Percentiles rank a stretch among this genome's conserved stretches.
phyloP scores from a whole-genome alignment of 2,888 invertebrate species.

The Toxonevra muliebris region DNA sequence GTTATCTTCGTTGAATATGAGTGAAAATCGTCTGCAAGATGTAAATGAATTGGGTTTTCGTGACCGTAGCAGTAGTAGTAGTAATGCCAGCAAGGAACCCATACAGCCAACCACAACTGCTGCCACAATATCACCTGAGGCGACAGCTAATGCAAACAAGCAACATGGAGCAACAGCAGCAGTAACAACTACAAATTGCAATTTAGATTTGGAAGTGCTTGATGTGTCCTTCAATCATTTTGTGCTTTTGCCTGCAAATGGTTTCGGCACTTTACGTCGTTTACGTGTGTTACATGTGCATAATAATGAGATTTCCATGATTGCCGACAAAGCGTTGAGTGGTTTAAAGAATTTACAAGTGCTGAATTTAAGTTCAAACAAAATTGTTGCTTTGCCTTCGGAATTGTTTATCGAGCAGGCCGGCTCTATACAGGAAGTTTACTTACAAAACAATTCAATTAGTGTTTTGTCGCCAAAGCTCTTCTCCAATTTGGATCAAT shows the following conservation, averaged over 20 bases:
- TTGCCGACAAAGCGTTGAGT: slow-evolving; percentile 83
- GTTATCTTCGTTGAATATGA: slow-evolving; percentile 83
- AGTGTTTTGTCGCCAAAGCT: slow-evolving; percentile 85
- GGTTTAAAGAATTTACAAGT: slow-evolving; percentile 84
- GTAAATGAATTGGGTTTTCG: slow-evolving; percentile 86
- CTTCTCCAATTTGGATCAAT: slow-evolving; percentile 84
- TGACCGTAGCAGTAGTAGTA: slow-evolving; percentile 67
- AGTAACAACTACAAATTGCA: slow-evolving; percentile 66
- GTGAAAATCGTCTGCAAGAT: slow-evolving; percentile 87
- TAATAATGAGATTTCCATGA: slow-evolving; percentile 89
- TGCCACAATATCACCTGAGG: slow-evolving; percentile 33
- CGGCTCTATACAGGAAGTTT: slow-evolving; percentile 84
- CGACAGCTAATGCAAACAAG: slow-evolving; percentile 12
- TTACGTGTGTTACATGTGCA: slow-evolving; percentile 84
- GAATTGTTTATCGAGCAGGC: slow-evolving; percentile 83
- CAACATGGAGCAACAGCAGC: background rate
- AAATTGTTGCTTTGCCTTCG: slow-evolving; percentile 86
- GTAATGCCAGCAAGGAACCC: slow-evolving; percentile 32
- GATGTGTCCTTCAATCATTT: slow-evolving; percentile 88
- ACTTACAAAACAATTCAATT: slow-evolving; percentile 91
- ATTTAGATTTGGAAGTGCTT: slow-evolving; percentile 81
- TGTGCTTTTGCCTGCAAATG: slow-evolving; percentile 81
- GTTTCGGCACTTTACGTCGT: slow-evolving; percentile 81
- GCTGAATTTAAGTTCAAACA: slow-evolving; percentile 89
- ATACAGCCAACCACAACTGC: slow-evolving; percentile 38